Base-by-base conservation (phyloP, 2,888 invertebrate genomes). In the Diogma glabrata region DNA sequence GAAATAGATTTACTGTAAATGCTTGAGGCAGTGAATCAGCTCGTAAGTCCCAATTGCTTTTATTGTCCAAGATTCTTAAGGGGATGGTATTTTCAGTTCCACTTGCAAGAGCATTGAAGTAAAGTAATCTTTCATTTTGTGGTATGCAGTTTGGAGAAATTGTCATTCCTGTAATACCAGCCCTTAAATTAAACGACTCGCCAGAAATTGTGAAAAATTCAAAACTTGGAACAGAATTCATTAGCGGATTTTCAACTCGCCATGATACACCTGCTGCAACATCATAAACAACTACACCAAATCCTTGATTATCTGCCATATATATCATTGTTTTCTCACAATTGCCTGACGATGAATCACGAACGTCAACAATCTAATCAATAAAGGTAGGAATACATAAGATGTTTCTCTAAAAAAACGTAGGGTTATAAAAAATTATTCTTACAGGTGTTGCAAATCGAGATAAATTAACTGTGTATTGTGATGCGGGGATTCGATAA, bases 111-210 rank as follows among this genome's bases (percentile, higher is more conserved):
- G 81, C 74, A 60, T 83, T 82, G 63, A 79, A 82, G 58, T 75
- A 82, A 2, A 83, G 62, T 51, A 66, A 70, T 28, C 79, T 72
- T 10, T 58, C 58, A 4, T 56, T n/a, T n/a, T n/a, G n/a, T n/a
- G n/a, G n/a, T n/a, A n/a, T n/a, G n/a, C n/a, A n/a, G n/a, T n/a
- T n/a, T 56, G 79, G 78, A 12, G 79, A 72, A 4, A 83, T 59
- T 0, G 77, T 72, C 56, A 83, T 64, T 1, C 79, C 79, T 12
- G 84, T 66, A 17, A 81, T 65, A 1, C 82, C 83, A 57, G 82
- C 82, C 79, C 81, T 78, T n/a, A 83, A 64, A 56, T 81, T 76
- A 56, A 83, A 83, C 43, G 69, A 69, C 20, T 77, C 76, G 4
- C 12, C 10, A n/a, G 70, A 71, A 51, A 82, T 73, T 17, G 68